Evolutionary conservation across 2,888 invertebrate genomes (phyloP).

Genomic region (Temnothorax rugatulus): DNA sequence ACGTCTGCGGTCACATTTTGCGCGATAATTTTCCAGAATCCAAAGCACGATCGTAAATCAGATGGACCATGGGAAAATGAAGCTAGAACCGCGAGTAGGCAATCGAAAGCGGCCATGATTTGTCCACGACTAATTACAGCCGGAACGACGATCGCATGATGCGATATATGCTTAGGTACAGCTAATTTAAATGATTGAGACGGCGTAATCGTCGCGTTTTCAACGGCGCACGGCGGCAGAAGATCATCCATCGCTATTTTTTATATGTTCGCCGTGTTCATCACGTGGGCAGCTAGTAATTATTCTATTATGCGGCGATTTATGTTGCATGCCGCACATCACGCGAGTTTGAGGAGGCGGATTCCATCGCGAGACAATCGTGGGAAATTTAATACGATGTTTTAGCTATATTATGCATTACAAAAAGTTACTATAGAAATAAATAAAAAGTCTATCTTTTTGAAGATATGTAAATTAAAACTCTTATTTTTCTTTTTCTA

Average conservation of each 20-base stretch:
- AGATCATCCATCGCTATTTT: constrained; percentile 37
- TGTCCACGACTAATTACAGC: constrained; percentile 77
- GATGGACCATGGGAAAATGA: constrained; percentile 76
- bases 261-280: constrained; percentile 36
- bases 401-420: background rate
- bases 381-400: constrained; percentile 24
- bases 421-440: background rate
- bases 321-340: constrained; percentile 67
- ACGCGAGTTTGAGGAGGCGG: constrained; percentile 64
- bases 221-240: constrained; percentile 25
- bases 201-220: constrained; percentile 71
- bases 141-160: constrained; percentile 72
- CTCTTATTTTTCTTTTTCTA: background rate
- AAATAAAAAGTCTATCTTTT: background rate
- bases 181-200: constrained; percentile 78
- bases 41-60: constrained; percentile 78
- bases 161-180: constrained; percentile 67
- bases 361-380: constrained; percentile 3
- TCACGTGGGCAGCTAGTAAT: constrained; percentile 74
- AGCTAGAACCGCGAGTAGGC: constrained; percentile 40
- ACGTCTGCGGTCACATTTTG: constrained; percentile 1
- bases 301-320: constrained; percentile 81
- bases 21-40: constrained; percentile 75
- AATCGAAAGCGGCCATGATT: constrained; percentile 73
- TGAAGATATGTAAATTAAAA: background rate